Conservation (phyloP, 2,797 vertebrate species). For the Lutjanus campechanus region DNA sequence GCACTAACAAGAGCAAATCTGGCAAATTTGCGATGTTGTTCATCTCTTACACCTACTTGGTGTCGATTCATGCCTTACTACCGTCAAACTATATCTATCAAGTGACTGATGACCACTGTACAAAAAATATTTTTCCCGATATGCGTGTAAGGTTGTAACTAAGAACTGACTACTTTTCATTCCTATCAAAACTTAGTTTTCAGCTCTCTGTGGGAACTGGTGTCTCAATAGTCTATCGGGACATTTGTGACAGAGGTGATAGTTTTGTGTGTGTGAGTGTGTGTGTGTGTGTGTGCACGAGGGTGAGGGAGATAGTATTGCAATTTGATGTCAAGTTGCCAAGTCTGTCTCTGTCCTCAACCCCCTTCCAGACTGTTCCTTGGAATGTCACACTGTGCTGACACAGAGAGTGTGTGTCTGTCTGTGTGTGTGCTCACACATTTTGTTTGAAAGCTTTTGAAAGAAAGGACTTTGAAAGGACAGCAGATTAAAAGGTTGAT, state of each 20-base stretch:
- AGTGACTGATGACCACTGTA: neutral
- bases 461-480: constrained; percentile 14
- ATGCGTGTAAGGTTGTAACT: neutral
- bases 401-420: constrained; percentile 34
- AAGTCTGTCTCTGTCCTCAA: constrained; percentile 63
- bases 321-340: constrained; percentile 64
- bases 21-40: neutral
- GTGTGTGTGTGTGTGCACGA: constrained; percentile 11
- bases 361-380: constrained; percentile 55
- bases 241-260: constrained; percentile 55
- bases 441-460: constrained; percentile 26
- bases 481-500: neutral
- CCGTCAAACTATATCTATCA: neutral
- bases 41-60: neutral
- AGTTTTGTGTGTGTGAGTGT: constrained; percentile 25
- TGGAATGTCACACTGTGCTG: constrained; percentile 76
- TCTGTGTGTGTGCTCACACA: constrained; percentile 30
- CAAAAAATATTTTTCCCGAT: neutral
- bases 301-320: constrained; percentile 25
- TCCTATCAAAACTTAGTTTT: neutral
- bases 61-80: neutral
- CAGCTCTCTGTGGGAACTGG: constrained; percentile 27
- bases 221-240: constrained; percentile 17
- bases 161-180: constrained; percentile 15
- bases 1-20: neutral